Conservation (phyloP, 2,888 invertebrate genomes). For the Pilophorus perplexus region DNA sequence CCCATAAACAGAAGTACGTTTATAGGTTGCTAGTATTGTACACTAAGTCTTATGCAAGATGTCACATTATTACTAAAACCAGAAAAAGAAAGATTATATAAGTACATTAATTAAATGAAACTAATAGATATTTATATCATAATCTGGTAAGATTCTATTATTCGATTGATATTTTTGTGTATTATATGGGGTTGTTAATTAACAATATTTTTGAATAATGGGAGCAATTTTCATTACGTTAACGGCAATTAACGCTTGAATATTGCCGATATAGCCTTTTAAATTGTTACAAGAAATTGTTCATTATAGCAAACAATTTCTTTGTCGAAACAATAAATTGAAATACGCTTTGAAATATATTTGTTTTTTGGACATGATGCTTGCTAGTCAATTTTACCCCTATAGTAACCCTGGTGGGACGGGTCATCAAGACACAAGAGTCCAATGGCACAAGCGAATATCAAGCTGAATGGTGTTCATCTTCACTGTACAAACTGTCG, state of each 20-base stretch:
- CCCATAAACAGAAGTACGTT: no score
- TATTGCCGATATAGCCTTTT: slow-evolving; percentile 38
- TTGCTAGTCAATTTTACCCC: no score
- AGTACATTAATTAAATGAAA: slow-evolving; percentile 2
- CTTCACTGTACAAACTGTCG: not conserved
- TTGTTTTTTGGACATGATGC: slow-evolving; percentile 19
- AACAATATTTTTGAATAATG: slow-evolving; percentile 39
- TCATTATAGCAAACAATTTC: slow-evolving; percentile 35
- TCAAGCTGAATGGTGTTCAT: no score
- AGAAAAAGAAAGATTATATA: slow-evolving; percentile 18
- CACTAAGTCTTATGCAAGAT: slow-evolving; percentile 1
- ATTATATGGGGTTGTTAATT: slow-evolving; percentile 26
- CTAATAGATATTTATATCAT: slow-evolving; percentile 33
- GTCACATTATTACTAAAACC: not conserved
- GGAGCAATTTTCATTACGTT: slow-evolving; percentile 40
- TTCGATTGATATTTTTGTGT: slow-evolving; percentile 32
- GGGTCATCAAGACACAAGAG: no score
- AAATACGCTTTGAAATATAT: slow-evolving; percentile 41
- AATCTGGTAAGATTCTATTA: slow-evolving; percentile 6
- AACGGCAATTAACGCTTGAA: slow-evolving; percentile 29
- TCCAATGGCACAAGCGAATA: no score
- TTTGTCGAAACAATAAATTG: slow-evolving; percentile 39
- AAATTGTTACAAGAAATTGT: slow-evolving; percentile 40
- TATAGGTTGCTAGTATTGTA: no score
- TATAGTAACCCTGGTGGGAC: no score